Evolutionary conservation across 2,797 vertebrate species (phyloP).

Genomic region (Garrulus glandarius): DNA sequence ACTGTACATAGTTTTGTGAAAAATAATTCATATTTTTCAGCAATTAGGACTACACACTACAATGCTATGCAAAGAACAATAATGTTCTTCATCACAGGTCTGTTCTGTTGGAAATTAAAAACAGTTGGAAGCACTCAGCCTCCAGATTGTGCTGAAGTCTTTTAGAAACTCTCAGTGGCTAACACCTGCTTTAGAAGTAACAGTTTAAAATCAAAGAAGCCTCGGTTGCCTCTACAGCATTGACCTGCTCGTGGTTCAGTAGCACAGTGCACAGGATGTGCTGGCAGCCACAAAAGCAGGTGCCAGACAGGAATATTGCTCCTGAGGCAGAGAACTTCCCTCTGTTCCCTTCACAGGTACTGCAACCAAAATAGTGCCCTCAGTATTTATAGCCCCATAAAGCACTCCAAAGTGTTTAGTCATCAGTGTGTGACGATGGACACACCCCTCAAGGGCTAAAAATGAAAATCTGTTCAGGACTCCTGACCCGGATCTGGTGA

Average conservation of each 20-base stretch:
- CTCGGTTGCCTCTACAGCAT: not conserved
- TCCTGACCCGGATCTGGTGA: not conserved
- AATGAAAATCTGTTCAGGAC: not conserved
- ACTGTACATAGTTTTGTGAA: not conserved
- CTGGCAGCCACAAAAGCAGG: not conserved
- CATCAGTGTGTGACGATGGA: not conserved
- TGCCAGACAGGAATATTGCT: not conserved
- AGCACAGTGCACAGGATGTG: accelerated
- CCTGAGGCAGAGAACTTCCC: not conserved
- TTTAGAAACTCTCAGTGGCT: not conserved
- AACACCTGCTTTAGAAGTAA: not conserved
- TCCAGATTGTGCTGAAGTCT: not conserved
- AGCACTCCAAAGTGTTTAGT: not conserved
- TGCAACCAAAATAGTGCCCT: not conserved
- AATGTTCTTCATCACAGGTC: not conserved
- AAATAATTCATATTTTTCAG: not conserved
- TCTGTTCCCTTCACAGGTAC: not conserved
- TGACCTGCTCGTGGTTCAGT: accelerated
- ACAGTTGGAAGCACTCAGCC: not conserved
- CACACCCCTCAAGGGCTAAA: conserved; percentile 15
- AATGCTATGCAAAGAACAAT: not conserved
- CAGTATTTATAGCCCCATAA: conserved; percentile 25
- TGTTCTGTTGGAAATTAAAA: not conserved
- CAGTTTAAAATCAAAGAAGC: not conserved
- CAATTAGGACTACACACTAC: not conserved